Conservation (phyloP, 2,888 invertebrate genomes). For the Rhingia rostrata region DNA sequence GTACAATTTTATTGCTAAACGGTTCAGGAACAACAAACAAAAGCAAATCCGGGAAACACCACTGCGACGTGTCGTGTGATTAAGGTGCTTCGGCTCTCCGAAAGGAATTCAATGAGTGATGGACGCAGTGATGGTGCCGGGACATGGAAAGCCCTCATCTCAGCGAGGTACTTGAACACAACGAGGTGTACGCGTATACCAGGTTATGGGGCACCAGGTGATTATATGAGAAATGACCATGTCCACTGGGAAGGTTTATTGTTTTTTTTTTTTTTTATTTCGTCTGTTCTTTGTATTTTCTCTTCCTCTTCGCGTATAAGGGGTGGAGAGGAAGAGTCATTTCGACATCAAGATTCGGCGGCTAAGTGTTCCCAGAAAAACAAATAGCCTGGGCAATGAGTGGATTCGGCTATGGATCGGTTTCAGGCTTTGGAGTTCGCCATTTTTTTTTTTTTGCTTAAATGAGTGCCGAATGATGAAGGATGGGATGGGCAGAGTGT, state of each 20-base stretch:
- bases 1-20: constrained; percentile 68
- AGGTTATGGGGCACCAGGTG: constrained; percentile 69
- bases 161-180: constrained; percentile 26
- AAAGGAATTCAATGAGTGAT: constrained; percentile 28
- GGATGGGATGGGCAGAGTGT: constrained; percentile 16
- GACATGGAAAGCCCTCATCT: constrained; percentile 52
- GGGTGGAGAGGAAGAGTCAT: not conserved
- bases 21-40: constrained; percentile 50
- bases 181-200: constrained; percentile 6
- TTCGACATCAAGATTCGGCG: constrained; percentile 54
- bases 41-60: constrained; percentile 54
- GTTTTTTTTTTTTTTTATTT: constrained; percentile 12
- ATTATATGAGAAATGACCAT: constrained; percentile 70
- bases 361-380: constrained; percentile 62
- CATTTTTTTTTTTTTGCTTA: not conserved
- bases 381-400: constrained; percentile 44
- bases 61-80: constrained; percentile 64
- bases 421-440: constrained; percentile 40
- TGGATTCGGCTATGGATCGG: constrained; percentile 25
- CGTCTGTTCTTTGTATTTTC: not conserved
- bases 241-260: constrained; percentile 51
- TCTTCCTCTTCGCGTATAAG: too few relatives aligned
- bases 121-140: constrained; percentile 9
- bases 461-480: constrained; percentile 14
- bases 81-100: constrained; percentile 40